Evolutionary conservation across 2,113 vertebrate species (phyloP).

Genomic region (Aix galericulata): DNA sequence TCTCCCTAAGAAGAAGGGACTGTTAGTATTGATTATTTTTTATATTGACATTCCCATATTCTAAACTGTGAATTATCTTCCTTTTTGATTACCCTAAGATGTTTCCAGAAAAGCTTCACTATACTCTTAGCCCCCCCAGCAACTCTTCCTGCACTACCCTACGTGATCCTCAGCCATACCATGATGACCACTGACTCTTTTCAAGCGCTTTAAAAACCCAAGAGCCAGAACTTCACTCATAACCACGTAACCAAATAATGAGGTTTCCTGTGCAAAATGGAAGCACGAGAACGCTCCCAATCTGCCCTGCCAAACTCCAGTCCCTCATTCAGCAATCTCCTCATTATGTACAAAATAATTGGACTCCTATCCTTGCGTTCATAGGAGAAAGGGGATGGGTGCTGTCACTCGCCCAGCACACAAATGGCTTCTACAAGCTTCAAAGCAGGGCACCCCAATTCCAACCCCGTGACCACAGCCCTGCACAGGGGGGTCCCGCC

Average conservation of each 20-base stretch:
- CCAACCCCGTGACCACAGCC: background rate
- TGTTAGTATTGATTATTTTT: background rate
- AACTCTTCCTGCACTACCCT: background rate
- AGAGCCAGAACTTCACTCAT: background rate
- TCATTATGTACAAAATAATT: conserved; percentile 53
- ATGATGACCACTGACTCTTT: background rate
- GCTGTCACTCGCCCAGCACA: background rate
- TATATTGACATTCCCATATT: background rate
- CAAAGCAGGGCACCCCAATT: background rate
- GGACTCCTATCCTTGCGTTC: background rate
- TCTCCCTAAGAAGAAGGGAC: background rate
- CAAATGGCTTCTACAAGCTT: background rate
- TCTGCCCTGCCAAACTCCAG: conserved; percentile 44
- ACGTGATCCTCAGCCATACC: background rate
- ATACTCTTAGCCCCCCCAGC: background rate
- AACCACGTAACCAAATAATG: conserved; percentile 19
- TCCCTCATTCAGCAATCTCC: background rate
- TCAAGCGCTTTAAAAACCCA: background rate
- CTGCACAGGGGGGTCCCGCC: background rate
- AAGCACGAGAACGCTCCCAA: conserved; percentile 10
- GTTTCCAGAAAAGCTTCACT: background rate
- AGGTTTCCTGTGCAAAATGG: conserved; percentile 1
- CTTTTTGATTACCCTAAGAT: background rate
- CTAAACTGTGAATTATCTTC: background rate
- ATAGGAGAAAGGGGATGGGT: background rate